Base-by-base conservation (phyloP, 2,888 invertebrate genomes). In the Dorcus hopei region DNA sequence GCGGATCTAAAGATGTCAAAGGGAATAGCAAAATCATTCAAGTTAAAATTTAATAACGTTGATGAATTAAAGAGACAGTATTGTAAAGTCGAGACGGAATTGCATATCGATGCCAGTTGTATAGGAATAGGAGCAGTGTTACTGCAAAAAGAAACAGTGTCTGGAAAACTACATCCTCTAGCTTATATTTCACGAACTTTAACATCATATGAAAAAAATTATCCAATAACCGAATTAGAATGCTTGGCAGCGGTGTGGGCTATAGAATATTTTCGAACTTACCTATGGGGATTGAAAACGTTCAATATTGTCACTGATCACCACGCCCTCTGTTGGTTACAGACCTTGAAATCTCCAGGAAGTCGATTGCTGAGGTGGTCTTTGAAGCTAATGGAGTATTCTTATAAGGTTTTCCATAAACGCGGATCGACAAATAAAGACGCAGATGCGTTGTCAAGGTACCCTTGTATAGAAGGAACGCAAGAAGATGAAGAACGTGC, bases 151-250 rank as follows among this genome's bases (percentile, higher is more conserved):
- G 60, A 62, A 48, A 7, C 8, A n/a, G 14, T 14, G 14, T 14
- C 14, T 14, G 1, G 14, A 14, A 14, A 14, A 14, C 14, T 14
- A 14, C 14, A 14, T 14, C 14, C 14, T 9, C 52, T 61, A 9
- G 43, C 61, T 6, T 61, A 47, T 48, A 48, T 47, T 33, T 45
- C 47, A 9, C 56, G 62, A 9, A 54, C 59, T 9, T 52, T 59
- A 40, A 59, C 56, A 49, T 49, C 49, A 47, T 40, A 49, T n/a
- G 76, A 77, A 61, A 61, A 62, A 38, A 69, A 69, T 14, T 77
- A 77, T 64, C 68, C 72, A 14, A 73, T 76, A 63, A 63, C 74
- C 9, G 73, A 77, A 54, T 69, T 74, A 62, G 76, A 78, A 64
- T 74, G 73, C 3, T 61, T 72, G 38, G 68, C 69, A 38, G 61